Evolutionary conservation across 2,888 invertebrate genomes (phyloP), one percentile per base, ranked within the genome.

Genomic region (Chrysolina oricalcia): DNA sequence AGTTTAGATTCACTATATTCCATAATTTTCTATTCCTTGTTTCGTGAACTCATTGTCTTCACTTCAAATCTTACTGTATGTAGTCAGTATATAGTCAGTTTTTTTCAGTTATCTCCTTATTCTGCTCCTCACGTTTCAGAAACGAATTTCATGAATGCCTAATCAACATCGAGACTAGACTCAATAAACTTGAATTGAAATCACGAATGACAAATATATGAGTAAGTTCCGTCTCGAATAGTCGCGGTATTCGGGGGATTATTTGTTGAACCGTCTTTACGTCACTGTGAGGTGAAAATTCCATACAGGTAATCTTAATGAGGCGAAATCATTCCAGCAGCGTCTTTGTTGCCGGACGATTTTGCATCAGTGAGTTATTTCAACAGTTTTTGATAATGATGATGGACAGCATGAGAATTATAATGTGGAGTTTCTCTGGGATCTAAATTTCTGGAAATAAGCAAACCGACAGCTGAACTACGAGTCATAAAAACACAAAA

Each of bases 331-430:
- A 53, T 53, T 53, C 53, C 13, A 19, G 21, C 21, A 53, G 21
- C 53, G 53, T 53, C 19, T 13, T 11, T 19, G 53, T 53, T 21
- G 53, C 53, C 21, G 53, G 21, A 53, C 19, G 11, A 53, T 19
- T 53, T 53, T 53, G 53, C 53, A 53, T 53, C 23, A 53, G 19
- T 53, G 53, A 4, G 5, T 53, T 53, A 53, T 53, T 53, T 53
- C 53, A 1, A 53, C 21, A 53, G 21, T 53, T 53, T 6, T 21
- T 11, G 53, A 9, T 1, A 21, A 53, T 53, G 19, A 21, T 3
- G 13, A 13, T 21, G 3, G 13, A 21, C 6, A 53, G 21, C 21
- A 23, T 53, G 15, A 35, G 35, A 35, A 35, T 6, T 8, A 35
- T 8, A 35, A 35, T 8, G 35, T 35, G 27, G 27, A 27, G 2